phyloP scores from a whole-genome alignment of 2,113 vertebrate genomes.

The Rattus norvegicus region DNA sequence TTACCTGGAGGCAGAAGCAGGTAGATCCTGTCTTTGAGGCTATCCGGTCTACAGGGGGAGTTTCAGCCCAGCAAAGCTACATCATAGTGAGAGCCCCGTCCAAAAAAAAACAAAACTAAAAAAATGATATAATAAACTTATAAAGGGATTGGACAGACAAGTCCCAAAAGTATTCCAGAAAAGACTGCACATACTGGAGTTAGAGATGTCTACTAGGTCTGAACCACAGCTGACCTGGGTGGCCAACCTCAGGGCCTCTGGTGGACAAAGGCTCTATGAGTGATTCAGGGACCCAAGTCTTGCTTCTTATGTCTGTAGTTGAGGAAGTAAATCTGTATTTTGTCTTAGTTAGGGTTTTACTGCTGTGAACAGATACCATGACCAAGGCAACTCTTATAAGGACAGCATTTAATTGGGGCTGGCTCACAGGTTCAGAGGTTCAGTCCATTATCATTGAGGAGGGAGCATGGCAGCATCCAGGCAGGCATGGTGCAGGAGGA shows the following conservation, averaged over 20 bases:
- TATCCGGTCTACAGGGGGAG: background rate
- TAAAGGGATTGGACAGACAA: background rate
- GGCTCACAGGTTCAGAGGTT: no score
- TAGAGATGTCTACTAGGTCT: background rate
- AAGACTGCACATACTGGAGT: background rate
- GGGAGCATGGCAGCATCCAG: no score
- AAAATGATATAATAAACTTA: background rate
- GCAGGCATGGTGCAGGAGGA: no score
- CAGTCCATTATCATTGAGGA: no score
- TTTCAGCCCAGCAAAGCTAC: background rate
- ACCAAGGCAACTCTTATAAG: no score
- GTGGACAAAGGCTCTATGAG: background rate
- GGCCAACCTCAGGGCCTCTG: background rate
- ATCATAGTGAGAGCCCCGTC: background rate
- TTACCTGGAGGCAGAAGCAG: background rate
- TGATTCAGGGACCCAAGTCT: background rate
- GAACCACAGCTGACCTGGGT: background rate
- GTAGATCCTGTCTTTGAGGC: background rate
- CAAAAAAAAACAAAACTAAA: background rate
- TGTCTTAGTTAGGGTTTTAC: no score
- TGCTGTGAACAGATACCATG: no score
- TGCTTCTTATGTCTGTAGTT: background rate
- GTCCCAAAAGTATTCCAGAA: background rate
- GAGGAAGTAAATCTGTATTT: background rate
- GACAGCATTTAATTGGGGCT: no score